These are phyloP conservation scores for Emydocephalus ijimae DNA, from an alignment of 2,113 vertebrate genomes.

Conservation along the genomic window DNA sequence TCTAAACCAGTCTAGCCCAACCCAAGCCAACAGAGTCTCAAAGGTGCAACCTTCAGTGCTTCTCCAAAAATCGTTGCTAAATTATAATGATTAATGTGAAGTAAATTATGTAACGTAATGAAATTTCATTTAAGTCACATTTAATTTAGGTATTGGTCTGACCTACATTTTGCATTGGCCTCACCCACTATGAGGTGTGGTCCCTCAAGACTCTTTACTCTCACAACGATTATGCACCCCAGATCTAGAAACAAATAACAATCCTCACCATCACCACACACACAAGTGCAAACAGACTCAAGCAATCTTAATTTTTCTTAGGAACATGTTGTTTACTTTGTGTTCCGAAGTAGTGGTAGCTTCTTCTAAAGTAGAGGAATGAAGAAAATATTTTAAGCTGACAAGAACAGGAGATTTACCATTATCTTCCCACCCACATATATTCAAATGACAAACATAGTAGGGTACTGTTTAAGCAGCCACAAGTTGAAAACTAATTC, in stretches of 20 bases:
- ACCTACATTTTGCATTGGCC: background rate
- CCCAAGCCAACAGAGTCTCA: background rate
- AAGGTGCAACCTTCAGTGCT: background rate
- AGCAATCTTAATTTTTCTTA: background rate
- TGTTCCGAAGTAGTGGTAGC: constrained; percentile 20
- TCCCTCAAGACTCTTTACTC: background rate
- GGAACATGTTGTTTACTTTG: background rate
- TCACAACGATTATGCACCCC: background rate
- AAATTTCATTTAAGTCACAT: background rate
- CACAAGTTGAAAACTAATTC: constrained; percentile 29
- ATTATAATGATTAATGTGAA: background rate
- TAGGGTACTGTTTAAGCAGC: constrained; percentile 29
- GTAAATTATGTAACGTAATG: background rate
- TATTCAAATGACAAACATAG: constrained; percentile 31
- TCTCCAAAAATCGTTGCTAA: background rate
- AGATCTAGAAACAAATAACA: background rate
- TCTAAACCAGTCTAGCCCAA: background rate
- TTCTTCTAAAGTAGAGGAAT: constrained; percentile 13
- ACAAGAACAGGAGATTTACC: constrained; percentile 16
- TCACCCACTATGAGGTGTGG: background rate
- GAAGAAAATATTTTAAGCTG: constrained; percentile 21
- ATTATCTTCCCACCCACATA: background rate
- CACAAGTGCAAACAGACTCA: background rate
- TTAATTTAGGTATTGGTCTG: background rate
- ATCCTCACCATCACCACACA: background rate